A percentile compares a stretch with the other conserved stretches of the same genome.
Conservation (phyloP, 1,140 invertebrate genomes). For the Phortica variegata region DNA sequence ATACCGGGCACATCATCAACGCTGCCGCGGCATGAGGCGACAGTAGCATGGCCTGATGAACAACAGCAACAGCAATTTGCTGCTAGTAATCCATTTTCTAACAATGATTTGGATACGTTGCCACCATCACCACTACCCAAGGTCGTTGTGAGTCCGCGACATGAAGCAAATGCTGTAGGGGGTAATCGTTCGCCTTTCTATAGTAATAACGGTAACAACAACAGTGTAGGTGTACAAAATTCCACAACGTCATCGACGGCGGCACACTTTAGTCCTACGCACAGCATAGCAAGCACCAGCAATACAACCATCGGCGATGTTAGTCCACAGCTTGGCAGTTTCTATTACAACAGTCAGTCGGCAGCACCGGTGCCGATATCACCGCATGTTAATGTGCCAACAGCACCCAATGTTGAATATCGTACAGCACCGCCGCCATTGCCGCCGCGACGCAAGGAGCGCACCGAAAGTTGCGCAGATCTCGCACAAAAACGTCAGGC, state of each 20-base stretch:
- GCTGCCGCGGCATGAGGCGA: conserved; percentile 5
- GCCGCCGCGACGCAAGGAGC: conserved; percentile 50
- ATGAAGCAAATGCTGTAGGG: conserved; percentile 19
- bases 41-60: conserved; percentile 3
- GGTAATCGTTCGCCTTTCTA: conserved; percentile 53
- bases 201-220: conserved; percentile 14
- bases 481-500: conserved; percentile 54
- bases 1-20: conserved; percentile 5
- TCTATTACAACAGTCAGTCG: conserved; percentile 26
- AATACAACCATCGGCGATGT: conserved; percentile 18
- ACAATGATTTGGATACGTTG: conserved; percentile 13
- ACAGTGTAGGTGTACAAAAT: conserved; percentile 1
- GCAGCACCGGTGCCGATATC: conserved; percentile 46
- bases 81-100: conserved; percentile 26
- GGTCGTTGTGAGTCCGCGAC: conserved; percentile 43
- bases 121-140: conserved; percentile 43
- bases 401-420: conserved; percentile 39
- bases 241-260: neutral
- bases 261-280: conserved; percentile 41
- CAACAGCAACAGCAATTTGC: neutral
- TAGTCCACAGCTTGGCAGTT: conserved; percentile 36
- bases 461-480: conserved; percentile 47
- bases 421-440: conserved; percentile 48
- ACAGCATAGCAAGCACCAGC: conserved; percentile 35
- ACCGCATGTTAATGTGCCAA: conserved; percentile 55